A percentile compares a stretch with the other conserved stretches of the same genome.
phyloP scores from a whole-genome alignment of 2,113 vertebrate species.

The Lipophrys pholis region DNA sequence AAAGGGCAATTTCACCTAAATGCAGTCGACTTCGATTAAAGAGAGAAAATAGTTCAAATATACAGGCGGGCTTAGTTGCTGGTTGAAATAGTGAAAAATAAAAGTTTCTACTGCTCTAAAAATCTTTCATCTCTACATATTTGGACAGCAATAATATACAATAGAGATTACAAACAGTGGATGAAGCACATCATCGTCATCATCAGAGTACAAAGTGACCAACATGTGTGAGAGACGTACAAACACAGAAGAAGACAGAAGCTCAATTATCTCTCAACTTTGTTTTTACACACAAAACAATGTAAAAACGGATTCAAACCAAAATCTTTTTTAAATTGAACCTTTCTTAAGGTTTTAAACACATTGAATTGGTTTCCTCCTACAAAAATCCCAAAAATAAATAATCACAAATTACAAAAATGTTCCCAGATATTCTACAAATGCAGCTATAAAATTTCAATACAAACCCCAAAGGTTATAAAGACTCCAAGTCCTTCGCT shows the following conservation, averaged over 20 bases:
- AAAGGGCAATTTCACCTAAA: slow-evolving; percentile 87
- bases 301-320: slow-evolving; percentile 21
- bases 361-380: slow-evolving; percentile 30
- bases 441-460: slow-evolving; percentile 72
- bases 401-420: slow-evolving; percentile 72
- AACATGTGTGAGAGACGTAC: slow-evolving; percentile 43
- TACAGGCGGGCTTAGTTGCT: slow-evolving; percentile 74
- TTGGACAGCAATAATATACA: slow-evolving; percentile 71
- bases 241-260: slow-evolving; percentile 58
- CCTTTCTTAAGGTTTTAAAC: not conserved
- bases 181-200: slow-evolving; percentile 55
- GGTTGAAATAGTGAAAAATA: slow-evolving; percentile 79
- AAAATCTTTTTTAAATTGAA: slow-evolving; percentile 4
- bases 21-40: slow-evolving; percentile 76
- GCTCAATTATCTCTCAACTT: slow-evolving; percentile 70
- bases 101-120: slow-evolving; percentile 75
- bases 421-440: slow-evolving; percentile 71
- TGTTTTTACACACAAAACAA: slow-evolving; percentile 7
- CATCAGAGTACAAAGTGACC: slow-evolving; percentile 55
- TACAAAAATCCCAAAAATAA: slow-evolving; percentile 68
- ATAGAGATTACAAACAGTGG: slow-evolving; percentile 64
- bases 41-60: slow-evolving; percentile 66
- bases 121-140: slow-evolving; percentile 70
- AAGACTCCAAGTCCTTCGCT: slow-evolving; percentile 57
- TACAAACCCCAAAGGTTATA: slow-evolving; percentile 75